Conservation (phyloP, 1,140 invertebrate species). For the Drosophila willistoni region DNA sequence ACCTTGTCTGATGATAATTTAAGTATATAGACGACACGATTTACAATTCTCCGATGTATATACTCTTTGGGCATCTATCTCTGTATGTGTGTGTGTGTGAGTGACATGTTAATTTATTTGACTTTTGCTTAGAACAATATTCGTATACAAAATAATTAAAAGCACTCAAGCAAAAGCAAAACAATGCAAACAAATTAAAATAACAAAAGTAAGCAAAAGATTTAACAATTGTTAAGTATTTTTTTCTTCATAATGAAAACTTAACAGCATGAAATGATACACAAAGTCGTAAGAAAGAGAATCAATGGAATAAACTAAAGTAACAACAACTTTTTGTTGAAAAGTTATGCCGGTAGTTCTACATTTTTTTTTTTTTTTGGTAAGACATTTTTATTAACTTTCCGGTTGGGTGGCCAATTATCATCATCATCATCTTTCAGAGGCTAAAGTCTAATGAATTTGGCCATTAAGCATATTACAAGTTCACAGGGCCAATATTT, state of each 20-base stretch:
- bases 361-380: background rate
- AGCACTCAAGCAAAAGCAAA: conserved; percentile 67
- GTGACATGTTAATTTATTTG: conserved; percentile 79
- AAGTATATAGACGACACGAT: conserved; percentile 16
- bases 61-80: background rate
- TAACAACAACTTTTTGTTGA: background rate
- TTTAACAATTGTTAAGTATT: conserved; percentile 54
- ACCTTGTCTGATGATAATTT: conserved; percentile 16
- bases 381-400: conserved; percentile 13
- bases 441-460: conserved; percentile 48
- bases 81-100: conserved; percentile 17
- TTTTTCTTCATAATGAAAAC: conserved; percentile 50
- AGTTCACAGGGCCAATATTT: conserved; percentile 57
- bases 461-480: conserved; percentile 54
- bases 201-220: conserved; percentile 38
- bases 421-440: conserved; percentile 12
- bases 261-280: conserved; percentile 7
- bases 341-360: background rate
- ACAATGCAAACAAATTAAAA: conserved; percentile 49
- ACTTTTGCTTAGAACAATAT: conserved; percentile 70
- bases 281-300: background rate
- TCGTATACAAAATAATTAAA: conserved; percentile 72
- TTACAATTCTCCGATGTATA: background rate
- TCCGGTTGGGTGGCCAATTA: conserved; percentile 15
- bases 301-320: background rate